Evolutionary conservation across 2,888 invertebrate species (phyloP).

Genomic region (Cheilosia scutellata): DNA sequence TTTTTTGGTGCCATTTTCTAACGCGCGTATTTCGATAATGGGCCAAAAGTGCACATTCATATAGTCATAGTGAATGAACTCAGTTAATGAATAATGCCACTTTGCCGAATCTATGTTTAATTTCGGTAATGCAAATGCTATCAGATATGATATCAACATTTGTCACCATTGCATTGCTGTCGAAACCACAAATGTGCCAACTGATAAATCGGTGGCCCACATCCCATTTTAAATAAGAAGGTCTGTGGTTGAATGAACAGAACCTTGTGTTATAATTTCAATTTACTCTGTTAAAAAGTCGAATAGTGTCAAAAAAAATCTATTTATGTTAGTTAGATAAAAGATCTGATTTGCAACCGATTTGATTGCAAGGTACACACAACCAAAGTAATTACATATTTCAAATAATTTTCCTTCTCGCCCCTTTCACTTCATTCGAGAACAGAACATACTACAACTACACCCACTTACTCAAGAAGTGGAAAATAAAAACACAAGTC

Average conservation of each 20-base stretch:
- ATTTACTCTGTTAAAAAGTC: neutral
- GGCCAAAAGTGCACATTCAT: too few species aligned
- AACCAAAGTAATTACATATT: conserved; percentile 12
- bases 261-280: neutral
- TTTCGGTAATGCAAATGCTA: too few species aligned
- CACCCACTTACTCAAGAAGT: conserved; percentile 12
- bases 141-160: neutral
- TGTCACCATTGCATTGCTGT: too few species aligned
- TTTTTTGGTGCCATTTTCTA: too few species aligned
- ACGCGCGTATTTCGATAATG: too few species aligned
- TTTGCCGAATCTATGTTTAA: too few species aligned
- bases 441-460: neutral
- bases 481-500: conserved; percentile 28
- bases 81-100: too few species aligned
- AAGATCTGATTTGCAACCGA: neutral
- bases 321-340: neutral
- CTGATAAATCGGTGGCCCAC: too few species aligned
- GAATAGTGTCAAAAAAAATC: neutral
- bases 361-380: conserved; percentile 5
- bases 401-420: conserved; percentile 23
- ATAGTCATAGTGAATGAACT: too few species aligned
- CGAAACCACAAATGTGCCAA: too few species aligned
- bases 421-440: neutral
- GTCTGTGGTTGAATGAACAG: too few species aligned
- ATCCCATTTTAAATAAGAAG: too few species aligned